A percentile compares a stretch with the other conserved stretches of the same genome.
These are phyloP conservation scores for Paraescarpia echinospica DNA, from an alignment of 1,140 invertebrate species.

Conservation along the genomic window DNA sequence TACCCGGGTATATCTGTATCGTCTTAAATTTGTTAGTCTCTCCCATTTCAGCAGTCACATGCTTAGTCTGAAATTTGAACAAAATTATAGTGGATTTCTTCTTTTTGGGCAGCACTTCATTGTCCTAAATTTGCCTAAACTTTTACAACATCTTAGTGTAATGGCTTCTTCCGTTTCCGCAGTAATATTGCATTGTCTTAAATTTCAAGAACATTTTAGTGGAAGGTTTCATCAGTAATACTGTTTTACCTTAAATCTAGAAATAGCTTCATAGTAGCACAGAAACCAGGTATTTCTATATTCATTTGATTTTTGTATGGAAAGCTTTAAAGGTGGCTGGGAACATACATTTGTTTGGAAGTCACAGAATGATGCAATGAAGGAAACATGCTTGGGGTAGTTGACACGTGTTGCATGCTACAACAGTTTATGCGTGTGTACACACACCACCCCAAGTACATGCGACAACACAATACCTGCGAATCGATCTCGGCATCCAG, in stretches of 20 bases:
- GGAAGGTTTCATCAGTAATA: neutral
- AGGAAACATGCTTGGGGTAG: neutral
- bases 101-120: no score
- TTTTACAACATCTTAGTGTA: no score
- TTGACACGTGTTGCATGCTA: neutral
- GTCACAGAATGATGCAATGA: neutral
- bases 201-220: neutral
- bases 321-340: no score
- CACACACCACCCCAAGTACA: constrained; percentile 10
- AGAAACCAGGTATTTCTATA: no score
- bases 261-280: no score
- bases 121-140: no score
- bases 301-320: no score
- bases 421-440: neutral
- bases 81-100: no score
- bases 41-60: no score
- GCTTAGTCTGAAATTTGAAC: no score
- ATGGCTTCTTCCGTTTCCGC: neutral
- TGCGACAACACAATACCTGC: constrained; percentile 38
- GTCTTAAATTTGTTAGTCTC: no score
- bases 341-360: neutral
- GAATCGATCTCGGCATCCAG: constrained; percentile 46
- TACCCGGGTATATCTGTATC: no score
- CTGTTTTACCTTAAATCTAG: neutral
- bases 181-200: neutral